These are phyloP conservation scores for Lophotis ruficrista DNA, from an alignment of 2,113 vertebrate species.

Conservation along the genomic window DNA sequence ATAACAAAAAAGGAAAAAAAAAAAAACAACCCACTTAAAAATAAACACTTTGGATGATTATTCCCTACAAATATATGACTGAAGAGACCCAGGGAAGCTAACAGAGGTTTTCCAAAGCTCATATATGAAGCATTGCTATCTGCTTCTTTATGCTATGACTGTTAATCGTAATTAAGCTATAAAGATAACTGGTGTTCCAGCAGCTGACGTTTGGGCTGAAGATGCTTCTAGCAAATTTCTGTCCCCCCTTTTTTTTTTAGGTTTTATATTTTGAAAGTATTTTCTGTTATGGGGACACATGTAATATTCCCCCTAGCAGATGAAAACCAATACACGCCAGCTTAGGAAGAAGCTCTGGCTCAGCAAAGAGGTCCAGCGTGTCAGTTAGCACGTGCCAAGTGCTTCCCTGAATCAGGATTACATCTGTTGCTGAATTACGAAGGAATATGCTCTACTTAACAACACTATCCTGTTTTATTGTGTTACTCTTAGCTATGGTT, in stretches of 20 bases:
- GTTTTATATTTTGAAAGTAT: not conserved
- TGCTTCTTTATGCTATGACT: not conserved
- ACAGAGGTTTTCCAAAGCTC: not conserved
- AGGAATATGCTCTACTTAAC: not conserved
- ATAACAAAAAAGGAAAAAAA: not conserved
- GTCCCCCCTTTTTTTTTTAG: accelerated
- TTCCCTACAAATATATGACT: not conserved
- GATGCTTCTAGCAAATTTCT: not conserved
- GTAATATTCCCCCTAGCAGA: not conserved
- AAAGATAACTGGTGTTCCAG: not conserved
- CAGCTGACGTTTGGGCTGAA: not conserved
- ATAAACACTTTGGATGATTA: not conserved
- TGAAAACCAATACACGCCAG: not conserved
- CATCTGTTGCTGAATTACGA: not conserved
- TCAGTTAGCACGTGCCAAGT: not conserved
- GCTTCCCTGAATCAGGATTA: not conserved
- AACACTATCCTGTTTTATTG: not conserved
- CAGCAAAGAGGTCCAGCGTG: not conserved
- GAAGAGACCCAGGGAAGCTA: not conserved
- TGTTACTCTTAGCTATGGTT: not conserved
- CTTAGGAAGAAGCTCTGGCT: not conserved
- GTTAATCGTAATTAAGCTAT: not conserved
- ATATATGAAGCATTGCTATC: not conserved
- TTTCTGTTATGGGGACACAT: not conserved
- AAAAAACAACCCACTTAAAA: not conserved